Conservation (phyloP, 1,140 invertebrate genomes). For the Philopotamus ludificatus region DNA sequence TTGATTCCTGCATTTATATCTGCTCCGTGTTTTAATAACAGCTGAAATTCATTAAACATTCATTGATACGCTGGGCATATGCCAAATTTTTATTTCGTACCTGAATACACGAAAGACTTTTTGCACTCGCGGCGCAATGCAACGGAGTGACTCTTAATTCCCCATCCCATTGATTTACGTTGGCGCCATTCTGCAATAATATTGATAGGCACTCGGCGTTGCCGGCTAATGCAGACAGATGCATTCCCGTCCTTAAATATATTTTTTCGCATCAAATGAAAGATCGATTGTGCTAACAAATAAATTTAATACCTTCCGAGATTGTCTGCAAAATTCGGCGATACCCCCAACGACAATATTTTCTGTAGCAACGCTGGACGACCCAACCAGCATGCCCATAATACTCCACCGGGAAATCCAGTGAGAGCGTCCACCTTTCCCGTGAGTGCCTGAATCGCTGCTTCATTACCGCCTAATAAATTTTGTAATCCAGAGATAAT, state of each 20-base stretch:
- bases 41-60: slow-evolving; percentile 55
- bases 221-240: slow-evolving; percentile 72
- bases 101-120: slow-evolving; percentile 56
- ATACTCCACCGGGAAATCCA: slow-evolving; percentile 26
- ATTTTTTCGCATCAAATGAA: no score
- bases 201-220: slow-evolving; percentile 63
- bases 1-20: slow-evolving; percentile 73
- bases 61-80: slow-evolving; percentile 2
- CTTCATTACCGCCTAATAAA: slow-evolving; percentile 41
- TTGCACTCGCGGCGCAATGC: slow-evolving; percentile 72
- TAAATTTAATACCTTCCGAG: slow-evolving; percentile 52
- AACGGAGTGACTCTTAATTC: slow-evolving; percentile 68
- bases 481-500: slow-evolving; percentile 39
- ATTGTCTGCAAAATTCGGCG: slow-evolving; percentile 51
- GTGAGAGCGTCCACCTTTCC: slow-evolving; percentile 17
- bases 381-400: slow-evolving; percentile 58
- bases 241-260: slow-evolving; percentile 66
- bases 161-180: slow-evolving; percentile 67
- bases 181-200: slow-evolving; percentile 63
- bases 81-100: slow-evolving; percentile 40
- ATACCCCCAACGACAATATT: slow-evolving; percentile 50
- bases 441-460: slow-evolving; percentile 10
- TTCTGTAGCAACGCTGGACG: slow-evolving; percentile 48
- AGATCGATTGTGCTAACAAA: slow-evolving; percentile 3
- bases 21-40: slow-evolving; percentile 64